These are phyloP conservation scores for Thymelicus lineola DNA, from an alignment of 2,888 invertebrate species.

Conservation along the genomic window DNA sequence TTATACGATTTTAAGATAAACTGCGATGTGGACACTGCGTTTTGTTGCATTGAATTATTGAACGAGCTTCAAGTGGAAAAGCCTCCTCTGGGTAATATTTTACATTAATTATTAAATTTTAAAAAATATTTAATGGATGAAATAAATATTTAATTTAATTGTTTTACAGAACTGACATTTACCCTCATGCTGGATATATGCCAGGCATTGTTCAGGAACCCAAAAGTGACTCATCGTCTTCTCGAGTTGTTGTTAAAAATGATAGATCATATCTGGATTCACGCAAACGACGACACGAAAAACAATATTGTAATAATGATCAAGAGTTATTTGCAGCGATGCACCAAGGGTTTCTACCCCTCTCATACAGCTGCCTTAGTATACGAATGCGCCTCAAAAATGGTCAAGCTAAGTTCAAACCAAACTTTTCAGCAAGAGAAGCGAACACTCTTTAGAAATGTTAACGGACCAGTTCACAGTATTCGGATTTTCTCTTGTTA, in stretches of 20 bases:
- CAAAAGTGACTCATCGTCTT: conserved; percentile 62
- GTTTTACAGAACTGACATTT: conserved; percentile 66
- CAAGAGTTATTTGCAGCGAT: conserved; percentile 67
- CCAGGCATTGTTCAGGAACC: conserved; percentile 66
- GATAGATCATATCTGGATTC: conserved; percentile 63
- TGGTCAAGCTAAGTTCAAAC: conserved; percentile 57
- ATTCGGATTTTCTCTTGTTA: conserved; percentile 72
- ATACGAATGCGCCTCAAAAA: conserved; percentile 72
- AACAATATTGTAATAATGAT: conserved; percentile 78
- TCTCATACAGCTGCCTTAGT: conserved; percentile 68
- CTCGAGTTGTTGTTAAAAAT: conserved; percentile 63
- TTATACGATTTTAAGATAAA: conserved; percentile 62
- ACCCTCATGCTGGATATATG: conserved; percentile 71
- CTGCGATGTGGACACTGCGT: conserved; percentile 63
- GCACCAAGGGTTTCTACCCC: conserved; percentile 68
- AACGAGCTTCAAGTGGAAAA: conserved; percentile 55
- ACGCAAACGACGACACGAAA: conserved; percentile 57
- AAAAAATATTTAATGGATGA: neutral
- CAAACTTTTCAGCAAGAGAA: conserved; percentile 52
- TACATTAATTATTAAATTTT: neutral
- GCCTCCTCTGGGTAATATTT: conserved; percentile 62
- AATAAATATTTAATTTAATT: neutral
- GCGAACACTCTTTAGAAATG: conserved; percentile 55
- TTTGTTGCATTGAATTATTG: conserved; percentile 64
- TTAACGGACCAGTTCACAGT: conserved; percentile 62